A percentile compares a stretch with the other conserved stretches of the same genome.
Evolutionary conservation across 2,888 invertebrate genomes (phyloP).

Genomic region (Dorcus parallelipipedus): DNA sequence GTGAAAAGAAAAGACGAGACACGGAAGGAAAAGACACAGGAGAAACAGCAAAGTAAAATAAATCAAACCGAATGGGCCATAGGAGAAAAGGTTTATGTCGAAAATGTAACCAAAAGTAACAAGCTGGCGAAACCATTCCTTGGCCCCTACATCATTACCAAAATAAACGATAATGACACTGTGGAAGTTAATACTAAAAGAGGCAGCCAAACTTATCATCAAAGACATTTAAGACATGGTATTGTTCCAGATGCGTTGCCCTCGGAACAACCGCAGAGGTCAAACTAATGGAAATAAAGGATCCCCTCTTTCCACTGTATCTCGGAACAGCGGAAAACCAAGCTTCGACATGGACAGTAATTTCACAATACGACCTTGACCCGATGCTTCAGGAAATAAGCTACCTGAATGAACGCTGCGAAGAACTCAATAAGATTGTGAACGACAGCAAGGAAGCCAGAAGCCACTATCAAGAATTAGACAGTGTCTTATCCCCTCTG

Average conservation of each 20-base stretch:
- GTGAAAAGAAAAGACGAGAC: neutral
- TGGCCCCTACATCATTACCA: neutral
- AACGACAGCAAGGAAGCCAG: neutral
- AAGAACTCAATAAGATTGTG: neutral
- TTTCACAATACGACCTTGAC: neutral
- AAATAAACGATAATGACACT: neutral
- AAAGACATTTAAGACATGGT: neutral
- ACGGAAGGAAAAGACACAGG: neutral
- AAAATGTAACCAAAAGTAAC: neutral
- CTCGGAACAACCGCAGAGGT: neutral
- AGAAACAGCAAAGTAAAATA: neutral
- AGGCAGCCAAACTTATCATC: neutral
- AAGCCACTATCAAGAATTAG: neutral
- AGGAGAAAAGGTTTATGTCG: neutral
- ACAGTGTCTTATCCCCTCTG: neutral
- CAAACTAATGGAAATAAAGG: neutral
- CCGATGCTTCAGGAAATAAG: neutral
- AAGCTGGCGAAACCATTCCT: neutral
- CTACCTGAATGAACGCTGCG: neutral
- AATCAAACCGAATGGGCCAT: neutral
- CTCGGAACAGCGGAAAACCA: neutral
- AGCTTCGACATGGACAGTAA: neutral
- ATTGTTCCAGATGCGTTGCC: slow-evolving; percentile 2
- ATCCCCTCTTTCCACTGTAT: neutral
- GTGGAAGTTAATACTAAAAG: neutral